phyloP scores from a whole-genome alignment of 2,113 vertebrate genomes.

The Amblyornis subalaris region DNA sequence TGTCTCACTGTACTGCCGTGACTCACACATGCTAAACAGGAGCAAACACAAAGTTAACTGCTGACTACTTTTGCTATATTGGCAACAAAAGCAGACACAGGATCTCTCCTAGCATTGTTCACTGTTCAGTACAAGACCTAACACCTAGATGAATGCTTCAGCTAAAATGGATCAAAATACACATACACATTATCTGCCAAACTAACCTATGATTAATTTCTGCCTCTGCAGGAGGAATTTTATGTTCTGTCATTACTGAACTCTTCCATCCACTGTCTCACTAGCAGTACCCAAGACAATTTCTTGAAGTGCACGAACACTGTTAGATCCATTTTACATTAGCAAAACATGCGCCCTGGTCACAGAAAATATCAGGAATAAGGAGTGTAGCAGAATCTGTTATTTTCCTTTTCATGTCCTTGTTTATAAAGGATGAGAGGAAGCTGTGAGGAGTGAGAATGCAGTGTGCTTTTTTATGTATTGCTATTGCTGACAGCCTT shows the following conservation, averaged over 20 bases:
- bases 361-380: background rate
- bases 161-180: background rate
- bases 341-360: background rate
- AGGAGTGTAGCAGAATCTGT: background rate
- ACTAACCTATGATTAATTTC: background rate
- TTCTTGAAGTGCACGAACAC: background rate
- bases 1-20: background rate
- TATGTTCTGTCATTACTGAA: background rate
- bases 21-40: background rate
- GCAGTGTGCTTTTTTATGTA: background rate
- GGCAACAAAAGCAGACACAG: background rate
- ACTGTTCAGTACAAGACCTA: background rate
- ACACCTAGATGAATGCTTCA: background rate
- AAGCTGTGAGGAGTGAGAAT: background rate
- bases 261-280: background rate
- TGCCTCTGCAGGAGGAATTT: background rate
- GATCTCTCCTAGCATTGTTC: background rate
- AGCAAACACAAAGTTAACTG: background rate
- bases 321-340: background rate
- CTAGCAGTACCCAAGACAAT: background rate
- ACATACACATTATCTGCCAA: background rate
- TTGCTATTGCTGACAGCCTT: background rate
- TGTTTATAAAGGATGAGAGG: background rate
- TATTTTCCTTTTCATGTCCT: background rate
- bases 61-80: background rate